Evolutionary conservation across 2,797 vertebrate species (phyloP), one percentile per base, ranked within the genome.

Genomic region (Valencia hispanica): DNA sequence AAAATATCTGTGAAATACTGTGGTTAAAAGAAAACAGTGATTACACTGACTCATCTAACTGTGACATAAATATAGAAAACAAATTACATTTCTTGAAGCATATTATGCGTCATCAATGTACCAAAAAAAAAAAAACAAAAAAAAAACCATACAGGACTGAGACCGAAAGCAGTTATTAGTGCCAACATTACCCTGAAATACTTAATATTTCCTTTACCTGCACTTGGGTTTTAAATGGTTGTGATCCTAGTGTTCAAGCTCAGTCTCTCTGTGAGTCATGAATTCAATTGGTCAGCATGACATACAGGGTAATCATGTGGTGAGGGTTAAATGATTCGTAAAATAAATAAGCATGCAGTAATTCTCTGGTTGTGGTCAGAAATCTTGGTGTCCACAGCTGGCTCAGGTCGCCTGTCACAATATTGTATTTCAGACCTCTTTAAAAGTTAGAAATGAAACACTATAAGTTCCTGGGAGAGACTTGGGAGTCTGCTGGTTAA

Each of bases 21-120:
- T 12, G 32, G 34, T 63, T 20, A 36, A 36, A 63, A 63, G 59
- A 63, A 63, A 65, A 36, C 0, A 5, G 7, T 22, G 18, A 65
- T 65, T 65, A 65, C 34, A 11, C 9, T 65, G 57, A 61, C 7
- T 34, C 15, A 34, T 61, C 7, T 34, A 9, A 36, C 59, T 63
- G 61, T 39, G 61, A 65, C 61, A 36, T 65, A 36, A 65, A 65
- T 39, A 25, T 65, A 65, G 34, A 22, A 65, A 65, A 63, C 32
- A 63, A 63, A 65, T 39, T 39, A 65, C 34, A 65, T 39, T 18
- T 65, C 20, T 61, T 2, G 17, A 32, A 32, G 27, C 30, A 32
- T 18, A 32, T 59, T 32, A 59, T 59, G 27, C 14, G n/a, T 59
- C 57, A 59, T 32, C 27, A 59, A 7, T 32, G 27, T 59, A 11